Evolutionary conservation across 2,797 vertebrate species (phyloP), one percentile per base, ranked within the genome.

Genomic region (Coluber constrictor): DNA sequence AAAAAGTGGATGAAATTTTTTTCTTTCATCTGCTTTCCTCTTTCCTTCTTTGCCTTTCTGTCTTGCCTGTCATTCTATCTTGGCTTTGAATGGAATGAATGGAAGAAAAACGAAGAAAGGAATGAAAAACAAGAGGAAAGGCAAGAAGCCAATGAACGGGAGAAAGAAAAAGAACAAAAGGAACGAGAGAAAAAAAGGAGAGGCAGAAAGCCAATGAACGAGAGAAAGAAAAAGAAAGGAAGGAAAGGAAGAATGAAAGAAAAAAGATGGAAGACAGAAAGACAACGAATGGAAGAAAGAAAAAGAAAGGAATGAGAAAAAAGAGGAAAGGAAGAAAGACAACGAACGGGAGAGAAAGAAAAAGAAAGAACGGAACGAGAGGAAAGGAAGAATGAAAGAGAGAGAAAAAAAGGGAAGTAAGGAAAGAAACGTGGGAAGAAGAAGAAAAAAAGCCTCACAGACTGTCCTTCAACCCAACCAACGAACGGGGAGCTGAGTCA

Each of bases 401-500:
- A 23, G 5, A 18, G n/a, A n/a, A 7, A 43, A 47, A 3, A n/a
- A 1, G 55, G 55, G 12, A 55, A 55, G 55, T 6, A 47, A 3
- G 18, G 29, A 55, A 55, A 23, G 3, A 29, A 15, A 2, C 3
- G 4, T 4, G 16, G 57, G 16, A 25, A 43, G 27, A 43, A 54
- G 16, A 32, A 37, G n/a, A 37, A 37, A 56, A 63, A 43, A 59
- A 37, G 9, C 1, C 3, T 0, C 5, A 7, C 11, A 13, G 12
- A 4, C 11, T 8, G 12, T 4, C 27, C 60, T 59, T 90, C 20
- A 3, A 54, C n/a, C 55, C 86, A 61, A 60, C 51, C 43, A 7
- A 60, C 32, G 23, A 6, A 18, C n/a, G 43, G 4, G 51, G 3
- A 9, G 79, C 90, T 94, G 93, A 94, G 32, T 94, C 93, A 94